phyloP scores from a whole-genome alignment of 1,140 invertebrate genomes.

The Drosophila burlai region DNA sequence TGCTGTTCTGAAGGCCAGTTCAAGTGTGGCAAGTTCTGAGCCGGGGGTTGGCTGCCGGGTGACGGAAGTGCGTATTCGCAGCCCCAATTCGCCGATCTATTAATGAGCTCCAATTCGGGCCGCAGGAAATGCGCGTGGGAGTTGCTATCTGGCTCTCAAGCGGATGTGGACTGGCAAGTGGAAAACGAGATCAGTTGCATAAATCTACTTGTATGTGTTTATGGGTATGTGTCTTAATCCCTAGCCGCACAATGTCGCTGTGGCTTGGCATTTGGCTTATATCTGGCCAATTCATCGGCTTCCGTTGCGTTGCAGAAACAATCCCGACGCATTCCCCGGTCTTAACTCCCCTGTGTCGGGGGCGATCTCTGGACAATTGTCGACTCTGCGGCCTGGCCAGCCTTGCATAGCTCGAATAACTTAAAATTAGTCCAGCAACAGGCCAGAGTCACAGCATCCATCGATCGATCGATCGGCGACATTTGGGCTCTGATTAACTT shows the following conservation, averaged over 20 bases:
- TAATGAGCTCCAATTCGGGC: slow-evolving; percentile 40
- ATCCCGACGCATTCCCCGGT: slow-evolving; percentile 8
- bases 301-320: slow-evolving; percentile 53
- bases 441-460: background rate
- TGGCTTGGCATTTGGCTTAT: slow-evolving; percentile 41
- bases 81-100: slow-evolving; percentile 71
- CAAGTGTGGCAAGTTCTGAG: background rate
- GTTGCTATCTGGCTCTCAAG: slow-evolving; percentile 13
- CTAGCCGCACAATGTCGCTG: background rate
- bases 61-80: slow-evolving; percentile 68
- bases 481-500: slow-evolving; percentile 66
- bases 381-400: slow-evolving; percentile 16
- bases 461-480: slow-evolving; percentile 66
- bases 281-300: slow-evolving; percentile 46
- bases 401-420: slow-evolving; percentile 63
- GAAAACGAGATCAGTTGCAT: background rate
- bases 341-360: slow-evolving; percentile 41
- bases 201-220: background rate
- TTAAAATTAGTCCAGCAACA: slow-evolving; percentile 75
- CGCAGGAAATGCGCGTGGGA: slow-evolving; percentile 71
- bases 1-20: background rate
- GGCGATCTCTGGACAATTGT: slow-evolving; percentile 57
- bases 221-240: background rate
- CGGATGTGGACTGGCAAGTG: slow-evolving; percentile 16
- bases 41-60: background rate